Evolutionary conservation across 2,888 invertebrate species (phyloP).

Genomic region (Pristionchus maxplancki): DNA sequence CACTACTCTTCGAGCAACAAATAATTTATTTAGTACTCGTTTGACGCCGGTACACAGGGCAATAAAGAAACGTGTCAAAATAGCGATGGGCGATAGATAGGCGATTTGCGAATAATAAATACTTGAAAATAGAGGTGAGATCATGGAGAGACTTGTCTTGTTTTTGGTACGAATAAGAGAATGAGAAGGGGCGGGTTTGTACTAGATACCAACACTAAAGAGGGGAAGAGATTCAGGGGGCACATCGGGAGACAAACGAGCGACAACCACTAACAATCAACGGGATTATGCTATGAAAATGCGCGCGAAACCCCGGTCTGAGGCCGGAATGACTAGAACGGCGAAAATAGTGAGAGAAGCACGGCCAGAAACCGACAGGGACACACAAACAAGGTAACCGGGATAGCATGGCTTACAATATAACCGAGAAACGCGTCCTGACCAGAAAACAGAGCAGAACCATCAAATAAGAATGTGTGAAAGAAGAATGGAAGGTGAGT

Average conservation of each 20-base stretch:
- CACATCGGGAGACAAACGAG: not conserved
- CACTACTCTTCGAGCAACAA: not conserved
- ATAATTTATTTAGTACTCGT: conserved; percentile 18
- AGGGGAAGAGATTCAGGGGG: not conserved
- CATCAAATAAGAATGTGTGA: not conserved
- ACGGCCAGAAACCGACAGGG: not conserved
- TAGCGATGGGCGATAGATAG: not conserved
- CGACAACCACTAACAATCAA: conserved; percentile 41
- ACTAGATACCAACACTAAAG: not conserved
- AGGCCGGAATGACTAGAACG: not conserved
- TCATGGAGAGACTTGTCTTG: conserved; percentile 26
- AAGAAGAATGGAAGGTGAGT: not conserved
- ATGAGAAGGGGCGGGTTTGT: not conserved
- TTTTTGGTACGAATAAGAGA: conserved; percentile 27
- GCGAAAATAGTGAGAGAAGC: not conserved
- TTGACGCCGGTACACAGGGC: not conserved
- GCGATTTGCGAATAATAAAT: not conserved
- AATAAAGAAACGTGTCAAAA: not conserved
- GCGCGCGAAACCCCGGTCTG: not conserved
- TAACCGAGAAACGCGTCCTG: not conserved
- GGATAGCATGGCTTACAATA: not conserved
- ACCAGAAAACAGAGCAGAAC: not conserved
- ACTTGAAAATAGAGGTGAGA: not conserved
- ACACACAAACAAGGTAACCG: not conserved
- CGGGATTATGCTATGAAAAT: not conserved